Evolutionary conservation across 2,888 invertebrate genomes (phyloP).

Genomic region (Nephrotoma guestfalica): DNA sequence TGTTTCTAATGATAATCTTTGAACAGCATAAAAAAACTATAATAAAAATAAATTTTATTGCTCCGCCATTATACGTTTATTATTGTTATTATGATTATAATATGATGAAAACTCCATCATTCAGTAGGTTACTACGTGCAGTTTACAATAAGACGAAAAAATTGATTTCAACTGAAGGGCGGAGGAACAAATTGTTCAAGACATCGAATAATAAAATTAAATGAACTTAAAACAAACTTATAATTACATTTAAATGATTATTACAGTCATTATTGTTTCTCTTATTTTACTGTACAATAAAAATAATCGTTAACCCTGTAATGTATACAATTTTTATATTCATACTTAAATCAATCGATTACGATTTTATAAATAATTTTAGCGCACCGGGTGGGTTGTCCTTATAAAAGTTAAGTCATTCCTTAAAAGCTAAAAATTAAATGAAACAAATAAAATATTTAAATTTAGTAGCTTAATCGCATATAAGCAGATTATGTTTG

Average conservation of each 20-base stretch:
- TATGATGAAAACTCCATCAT: too few species aligned
- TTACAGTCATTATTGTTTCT: too few species aligned
- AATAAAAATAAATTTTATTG: too few species aligned
- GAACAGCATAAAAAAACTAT: background rate
- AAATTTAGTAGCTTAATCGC: background rate
- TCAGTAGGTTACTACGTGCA: too few species aligned
- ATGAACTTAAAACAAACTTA: too few species aligned
- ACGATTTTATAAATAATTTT: too few species aligned
- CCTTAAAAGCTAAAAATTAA: background rate
- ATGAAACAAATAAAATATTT: background rate
- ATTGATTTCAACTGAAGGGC: background rate
- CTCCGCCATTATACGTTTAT: background rate
- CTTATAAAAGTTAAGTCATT: too few species aligned
- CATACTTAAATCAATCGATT: background rate
- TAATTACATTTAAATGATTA: too few species aligned
- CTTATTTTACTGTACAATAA: too few species aligned
- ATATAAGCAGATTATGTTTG: background rate
- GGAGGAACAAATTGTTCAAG: background rate
- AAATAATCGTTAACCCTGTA: too few species aligned
- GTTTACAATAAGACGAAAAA: background rate
- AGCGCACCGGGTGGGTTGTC: too few species aligned
- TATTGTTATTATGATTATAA: background rate
- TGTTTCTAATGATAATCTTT: background rate
- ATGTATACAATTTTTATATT: background rate
- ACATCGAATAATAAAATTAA: too few species aligned